These are phyloP conservation scores for Oegoconia quadripuncta DNA, from an alignment of 2,888 invertebrate species.

Conservation along the genomic window DNA sequence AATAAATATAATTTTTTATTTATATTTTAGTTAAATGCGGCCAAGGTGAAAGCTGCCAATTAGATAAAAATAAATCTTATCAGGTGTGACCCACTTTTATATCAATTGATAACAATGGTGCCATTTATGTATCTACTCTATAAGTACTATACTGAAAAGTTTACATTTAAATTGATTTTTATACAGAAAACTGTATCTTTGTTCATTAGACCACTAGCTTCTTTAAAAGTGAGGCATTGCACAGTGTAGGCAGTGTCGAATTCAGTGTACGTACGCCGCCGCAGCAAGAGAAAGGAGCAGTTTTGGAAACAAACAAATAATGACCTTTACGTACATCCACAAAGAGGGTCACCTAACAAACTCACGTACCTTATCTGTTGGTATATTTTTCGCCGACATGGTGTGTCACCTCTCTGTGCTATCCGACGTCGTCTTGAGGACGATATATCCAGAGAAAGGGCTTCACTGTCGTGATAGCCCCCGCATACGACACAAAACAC, in stretches of 20 bases:
- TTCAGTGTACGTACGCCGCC: constrained; percentile 25
- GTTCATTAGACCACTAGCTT: too few relatives aligned
- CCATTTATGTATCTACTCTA: background rate
- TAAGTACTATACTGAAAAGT: too few relatives aligned
- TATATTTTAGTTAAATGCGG: background rate
- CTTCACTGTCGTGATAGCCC: constrained; percentile 73
- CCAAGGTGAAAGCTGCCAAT: background rate
- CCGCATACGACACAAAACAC: constrained; percentile 77
- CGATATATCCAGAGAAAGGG: constrained; percentile 76
- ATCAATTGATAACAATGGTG: background rate
- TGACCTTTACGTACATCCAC: constrained; percentile 49
- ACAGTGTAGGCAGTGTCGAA: background rate
- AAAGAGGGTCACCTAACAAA: constrained; percentile 27
- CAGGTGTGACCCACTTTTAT: constrained; percentile 1
- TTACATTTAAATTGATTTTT: too few relatives aligned
- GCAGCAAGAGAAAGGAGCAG: constrained; percentile 60
- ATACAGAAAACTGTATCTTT: too few relatives aligned
- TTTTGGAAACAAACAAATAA: constrained; percentile 59
- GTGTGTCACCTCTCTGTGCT: constrained; percentile 67
- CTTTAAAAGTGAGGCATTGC: background rate
- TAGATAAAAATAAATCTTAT: background rate
- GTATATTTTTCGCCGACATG: constrained; percentile 90
- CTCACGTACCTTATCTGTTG: constrained; percentile 87
- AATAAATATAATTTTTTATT: too few relatives aligned
- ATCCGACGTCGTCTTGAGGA: constrained; percentile 72